These are phyloP conservation scores for Belgica antarctica DNA, from an alignment of 2,888 invertebrate species.

Conservation along the genomic window DNA sequence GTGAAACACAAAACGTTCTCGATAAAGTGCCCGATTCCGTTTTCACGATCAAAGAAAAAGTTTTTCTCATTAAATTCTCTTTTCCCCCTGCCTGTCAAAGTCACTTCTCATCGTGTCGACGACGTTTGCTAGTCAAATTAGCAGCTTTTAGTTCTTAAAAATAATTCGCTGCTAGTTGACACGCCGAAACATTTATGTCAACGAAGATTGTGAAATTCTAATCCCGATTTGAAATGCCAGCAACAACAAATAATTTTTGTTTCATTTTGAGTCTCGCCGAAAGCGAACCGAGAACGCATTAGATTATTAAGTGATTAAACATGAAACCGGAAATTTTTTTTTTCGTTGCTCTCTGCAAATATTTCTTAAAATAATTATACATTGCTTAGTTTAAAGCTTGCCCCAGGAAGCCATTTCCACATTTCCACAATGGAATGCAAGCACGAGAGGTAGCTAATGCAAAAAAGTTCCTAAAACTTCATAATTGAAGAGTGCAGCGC, in stretches of 20 bases:
- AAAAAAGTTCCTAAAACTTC: too few species aligned
- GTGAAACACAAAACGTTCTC: too few species aligned
- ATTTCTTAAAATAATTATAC: neutral
- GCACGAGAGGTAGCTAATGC: too few species aligned
- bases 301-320: neutral
- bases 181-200: neutral
- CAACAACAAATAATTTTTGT: neutral
- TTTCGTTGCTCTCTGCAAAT: neutral
- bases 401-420: too few species aligned
- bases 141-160: neutral
- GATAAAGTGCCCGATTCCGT: too few species aligned
- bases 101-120: neutral
- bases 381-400: too few species aligned
- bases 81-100: neutral
- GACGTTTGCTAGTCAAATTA: neutral
- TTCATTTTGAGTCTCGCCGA: neutral
- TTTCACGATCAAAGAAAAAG: too few species aligned
- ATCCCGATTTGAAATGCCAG: neutral
- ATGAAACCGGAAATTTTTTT: neutral
- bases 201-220: constrained; percentile 10
- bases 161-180: neutral
- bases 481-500: too few species aligned
- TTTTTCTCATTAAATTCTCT: neutral
- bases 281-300: neutral
- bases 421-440: neutral